Base-by-base conservation (phyloP, 2,888 invertebrate genomes). In the Bembecia ichneumoniformis region DNA sequence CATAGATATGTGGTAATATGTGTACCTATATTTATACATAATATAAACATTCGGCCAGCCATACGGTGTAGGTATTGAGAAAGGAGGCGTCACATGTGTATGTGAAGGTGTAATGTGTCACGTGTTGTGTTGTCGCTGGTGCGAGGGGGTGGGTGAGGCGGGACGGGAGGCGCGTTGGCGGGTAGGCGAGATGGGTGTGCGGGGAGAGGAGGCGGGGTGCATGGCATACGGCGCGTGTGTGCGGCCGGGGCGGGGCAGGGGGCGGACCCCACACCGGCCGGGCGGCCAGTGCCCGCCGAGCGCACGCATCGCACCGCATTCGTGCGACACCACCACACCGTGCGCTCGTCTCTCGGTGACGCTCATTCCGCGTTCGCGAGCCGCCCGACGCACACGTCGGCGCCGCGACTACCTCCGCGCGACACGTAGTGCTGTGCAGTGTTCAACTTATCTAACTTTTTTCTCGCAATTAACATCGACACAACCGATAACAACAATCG, bases 81-180 rank as follows among this genome's bases (percentile, higher is more conserved):
- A 77, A 76, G 51, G 82, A 81, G 82, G 84, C 82, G 84, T 83
- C 81, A 80, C 81, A 75, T 79, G 67, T 80, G 78, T 5, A 47
- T 79, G 74, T 77, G 81, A 80, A 62, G 63, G 53, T 60, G 69
- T 67, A 67, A 76, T 77, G 82, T 78, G 82, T 74, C 81, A 77
- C 72, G 72, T 74, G 20, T 46, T 28, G 72, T 74, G 20, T 46
- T 28, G 69, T 59, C 60, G 56, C 60, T 63, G 59, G 59, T 62
- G 69, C 58, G 64, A 52, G 58, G 54, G 57, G 60, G 56, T 47
- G 51, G 58, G 55, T 48, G 62, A 49, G 56, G 54, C 44, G 47
- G 51, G 57, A 62, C 57, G 69, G 63, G 58, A 60, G 56, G 58
- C 52, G 59, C 52, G 63, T 56, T 70, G 68, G 73, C 66, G 74